Evolutionary conservation across 2,113 vertebrate species (phyloP).

Genomic region (human (Homo sapiens)): DNA sequence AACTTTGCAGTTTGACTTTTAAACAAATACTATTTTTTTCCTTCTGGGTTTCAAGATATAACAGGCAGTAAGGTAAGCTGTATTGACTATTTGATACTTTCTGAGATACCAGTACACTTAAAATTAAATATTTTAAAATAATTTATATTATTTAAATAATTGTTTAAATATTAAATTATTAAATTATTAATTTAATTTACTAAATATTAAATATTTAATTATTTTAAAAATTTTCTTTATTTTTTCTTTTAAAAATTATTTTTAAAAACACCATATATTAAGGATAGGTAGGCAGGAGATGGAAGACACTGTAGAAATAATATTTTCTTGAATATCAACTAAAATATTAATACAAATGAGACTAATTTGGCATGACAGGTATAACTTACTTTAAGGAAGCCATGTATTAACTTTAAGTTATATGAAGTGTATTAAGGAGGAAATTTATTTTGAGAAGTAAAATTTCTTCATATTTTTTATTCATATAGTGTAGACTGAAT

Average conservation of each 20-base stretch:
- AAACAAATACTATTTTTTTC: background rate
- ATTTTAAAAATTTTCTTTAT: background rate
- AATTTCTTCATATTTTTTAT: background rate
- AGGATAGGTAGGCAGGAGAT: background rate
- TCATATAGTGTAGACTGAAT: background rate
- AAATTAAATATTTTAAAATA: background rate
- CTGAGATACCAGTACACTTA: background rate
- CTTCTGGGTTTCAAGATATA: background rate
- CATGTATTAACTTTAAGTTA: background rate
- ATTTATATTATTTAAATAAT: no score
- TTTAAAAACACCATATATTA: background rate
- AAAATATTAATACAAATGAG: background rate
- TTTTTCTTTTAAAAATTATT: background rate
- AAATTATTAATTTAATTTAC: no score
- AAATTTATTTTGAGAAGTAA: slow-evolving; percentile 2
- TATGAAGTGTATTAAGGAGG: background rate
- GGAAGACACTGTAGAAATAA: background rate
- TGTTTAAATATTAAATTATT: no score
- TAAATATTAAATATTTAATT: background rate
- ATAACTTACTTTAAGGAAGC: background rate
- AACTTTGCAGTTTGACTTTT: background rate
- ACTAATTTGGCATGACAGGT: background rate
- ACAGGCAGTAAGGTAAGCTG: background rate
- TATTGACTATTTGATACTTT: background rate
- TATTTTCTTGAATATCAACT: background rate